A percentile compares a stretch with the other conserved stretches of the same genome.
Evolutionary conservation across 2,113 vertebrate species (phyloP).

Genomic region (Tragelaphus strepsiceros): DNA sequence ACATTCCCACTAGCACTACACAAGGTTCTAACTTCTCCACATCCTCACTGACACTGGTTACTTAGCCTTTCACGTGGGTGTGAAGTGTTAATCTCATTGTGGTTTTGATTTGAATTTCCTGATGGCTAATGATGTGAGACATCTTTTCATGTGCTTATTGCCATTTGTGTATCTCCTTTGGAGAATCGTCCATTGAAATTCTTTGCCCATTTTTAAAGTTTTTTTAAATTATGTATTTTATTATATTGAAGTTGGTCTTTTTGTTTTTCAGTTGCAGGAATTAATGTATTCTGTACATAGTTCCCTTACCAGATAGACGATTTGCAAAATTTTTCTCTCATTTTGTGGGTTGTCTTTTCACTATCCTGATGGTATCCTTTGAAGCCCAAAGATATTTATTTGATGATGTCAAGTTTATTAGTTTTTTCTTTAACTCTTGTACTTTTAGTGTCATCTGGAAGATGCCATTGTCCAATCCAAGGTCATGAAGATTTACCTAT

Average conservation of each 20-base stretch:
- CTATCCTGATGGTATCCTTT: not conserved
- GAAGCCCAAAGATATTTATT: not conserved
- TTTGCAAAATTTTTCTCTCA: not conserved
- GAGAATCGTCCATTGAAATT: not conserved
- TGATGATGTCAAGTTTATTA: not conserved
- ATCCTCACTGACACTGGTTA: not conserved
- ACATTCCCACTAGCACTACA: not conserved
- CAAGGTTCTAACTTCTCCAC: not conserved
- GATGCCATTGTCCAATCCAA: not conserved
- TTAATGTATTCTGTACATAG: not conserved
- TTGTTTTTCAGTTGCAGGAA: not conserved
- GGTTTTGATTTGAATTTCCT: not conserved
- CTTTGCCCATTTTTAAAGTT: not conserved
- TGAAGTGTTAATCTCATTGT: not conserved
- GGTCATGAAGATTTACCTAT: not conserved
- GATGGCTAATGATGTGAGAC: not conserved
- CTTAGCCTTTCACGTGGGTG: not conserved
- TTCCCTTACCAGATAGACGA: not conserved
- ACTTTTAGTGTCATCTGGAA: not conserved
- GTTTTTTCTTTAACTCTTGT: not conserved
- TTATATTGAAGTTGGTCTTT: not conserved
- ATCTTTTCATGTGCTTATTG: not conserved
- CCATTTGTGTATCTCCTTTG: not conserved
- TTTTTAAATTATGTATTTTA: not conserved
- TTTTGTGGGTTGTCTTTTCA: not conserved